Evolutionary conservation across 2,888 invertebrate species (phyloP).

Genomic region (Loripinus fragilis): DNA sequence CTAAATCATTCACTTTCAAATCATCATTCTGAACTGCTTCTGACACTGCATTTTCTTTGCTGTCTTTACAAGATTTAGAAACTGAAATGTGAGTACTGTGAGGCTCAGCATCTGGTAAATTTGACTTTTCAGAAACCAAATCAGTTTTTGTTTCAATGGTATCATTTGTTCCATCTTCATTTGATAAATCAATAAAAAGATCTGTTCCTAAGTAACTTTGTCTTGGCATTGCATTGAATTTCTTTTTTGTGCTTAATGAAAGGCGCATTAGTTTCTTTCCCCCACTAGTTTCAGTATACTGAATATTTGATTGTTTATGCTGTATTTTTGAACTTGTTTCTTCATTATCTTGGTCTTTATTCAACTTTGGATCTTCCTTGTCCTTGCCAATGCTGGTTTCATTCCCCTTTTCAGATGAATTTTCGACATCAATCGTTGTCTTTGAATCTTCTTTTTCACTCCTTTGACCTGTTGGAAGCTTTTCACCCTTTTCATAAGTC

Average conservation of each 20-base stretch:
- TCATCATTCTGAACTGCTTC: no score
- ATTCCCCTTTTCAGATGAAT: background rate
- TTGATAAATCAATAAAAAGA: slow-evolving; percentile 1
- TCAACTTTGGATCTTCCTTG: slow-evolving; percentile 23
- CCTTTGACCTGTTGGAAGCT: slow-evolving; percentile 18
- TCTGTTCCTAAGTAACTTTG: slow-evolving; percentile 7
- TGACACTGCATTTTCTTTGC: no score
- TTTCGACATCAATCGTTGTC: slow-evolving; percentile 44
- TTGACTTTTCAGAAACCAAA: background rate
- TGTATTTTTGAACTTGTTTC: background rate
- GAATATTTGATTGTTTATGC: background rate
- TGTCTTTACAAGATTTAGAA: no score
- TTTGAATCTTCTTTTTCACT: slow-evolving; percentile 25
- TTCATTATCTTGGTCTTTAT: background rate
- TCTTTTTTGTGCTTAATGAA: slow-evolving; percentile 34
- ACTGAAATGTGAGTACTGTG: no score
- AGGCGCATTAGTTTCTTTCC: slow-evolving; percentile 49
- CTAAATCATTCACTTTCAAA: no score
- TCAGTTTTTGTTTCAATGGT: background rate
- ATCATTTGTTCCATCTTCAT: slow-evolving; percentile 13
- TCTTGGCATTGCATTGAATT: slow-evolving; percentile 25
- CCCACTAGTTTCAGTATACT: slow-evolving; percentile 16
- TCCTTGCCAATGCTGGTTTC: slow-evolving; percentile 2
- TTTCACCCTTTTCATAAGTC: background rate
- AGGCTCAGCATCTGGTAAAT: background rate